phyloP scores from a whole-genome alignment of 2,113 vertebrate genomes.

The Scomber japonicus region DNA sequence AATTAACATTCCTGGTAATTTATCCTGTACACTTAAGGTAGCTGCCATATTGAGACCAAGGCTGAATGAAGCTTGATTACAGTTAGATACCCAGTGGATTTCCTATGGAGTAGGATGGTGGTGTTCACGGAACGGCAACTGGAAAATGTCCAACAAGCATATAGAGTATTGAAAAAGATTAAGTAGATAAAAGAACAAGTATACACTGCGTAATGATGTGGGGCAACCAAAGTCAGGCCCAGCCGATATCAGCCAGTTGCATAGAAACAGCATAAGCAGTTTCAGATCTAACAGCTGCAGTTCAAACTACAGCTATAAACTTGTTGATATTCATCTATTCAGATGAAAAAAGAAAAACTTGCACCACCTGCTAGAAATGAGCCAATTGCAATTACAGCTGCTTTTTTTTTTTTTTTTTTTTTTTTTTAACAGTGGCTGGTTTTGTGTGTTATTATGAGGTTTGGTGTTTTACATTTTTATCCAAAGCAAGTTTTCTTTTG shows the following conservation, averaged over 20 bases:
- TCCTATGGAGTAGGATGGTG: neutral
- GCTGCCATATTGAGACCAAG: constrained; percentile 2
- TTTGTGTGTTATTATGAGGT: too few relatives aligned
- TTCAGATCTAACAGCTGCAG: neutral
- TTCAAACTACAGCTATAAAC: too few relatives aligned
- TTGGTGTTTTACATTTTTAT: too few relatives aligned
- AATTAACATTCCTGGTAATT: constrained; percentile 32
- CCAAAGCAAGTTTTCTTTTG: too few relatives aligned
- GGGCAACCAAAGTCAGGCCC: too few relatives aligned
- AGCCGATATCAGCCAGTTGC: neutral
- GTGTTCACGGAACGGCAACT: neutral
- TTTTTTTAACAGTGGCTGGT: too few relatives aligned
- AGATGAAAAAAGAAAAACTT: neutral
- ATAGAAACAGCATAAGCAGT: neutral
- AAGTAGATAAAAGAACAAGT: neutral
- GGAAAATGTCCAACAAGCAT: neutral
- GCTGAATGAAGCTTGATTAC: constrained; percentile 15
- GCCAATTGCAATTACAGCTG: too few relatives aligned
- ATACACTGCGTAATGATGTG: too few relatives aligned
- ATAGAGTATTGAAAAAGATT: neutral
- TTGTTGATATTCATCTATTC: neutral
- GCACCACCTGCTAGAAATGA: neutral
- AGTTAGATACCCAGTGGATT: neutral
- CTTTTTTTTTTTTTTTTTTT: too few relatives aligned
- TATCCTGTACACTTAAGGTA: neutral